Percentiles rank a stretch among this genome's conserved stretches.
Conservation (phyloP, 2,113 vertebrate species). For the Oryzias melastigma region DNA sequence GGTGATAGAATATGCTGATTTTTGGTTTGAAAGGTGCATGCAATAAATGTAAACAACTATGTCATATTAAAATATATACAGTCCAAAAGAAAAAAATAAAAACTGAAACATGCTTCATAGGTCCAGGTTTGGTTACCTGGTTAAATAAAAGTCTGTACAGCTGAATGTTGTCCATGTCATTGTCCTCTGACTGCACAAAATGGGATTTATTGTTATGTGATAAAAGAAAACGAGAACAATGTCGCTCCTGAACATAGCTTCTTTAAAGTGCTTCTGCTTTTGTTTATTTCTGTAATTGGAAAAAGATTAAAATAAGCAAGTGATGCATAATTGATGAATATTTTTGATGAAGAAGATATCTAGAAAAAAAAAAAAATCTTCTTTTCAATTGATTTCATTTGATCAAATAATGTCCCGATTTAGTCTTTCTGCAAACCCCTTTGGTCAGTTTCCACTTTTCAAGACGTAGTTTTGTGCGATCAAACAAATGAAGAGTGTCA, state of each 20-base stretch:
- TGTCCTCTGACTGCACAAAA: conserved; percentile 59
- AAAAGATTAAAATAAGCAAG: conserved; percentile 6
- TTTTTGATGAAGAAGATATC: background rate
- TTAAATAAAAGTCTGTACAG: no score
- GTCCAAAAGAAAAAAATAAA: conserved; percentile 5
- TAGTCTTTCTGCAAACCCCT: background rate
- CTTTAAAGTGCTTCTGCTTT: conserved; percentile 68
- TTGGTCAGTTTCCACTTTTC: background rate
- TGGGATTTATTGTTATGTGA: conserved; percentile 30
- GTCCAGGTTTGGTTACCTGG: no score
- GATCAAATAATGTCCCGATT: background rate
- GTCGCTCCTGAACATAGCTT: conserved; percentile 41
- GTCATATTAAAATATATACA: conserved; percentile 93
- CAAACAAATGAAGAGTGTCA: conserved; percentile 6
- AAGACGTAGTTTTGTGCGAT: background rate
- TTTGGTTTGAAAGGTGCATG: conserved; percentile 89
- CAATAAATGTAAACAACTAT: conserved; percentile 92
- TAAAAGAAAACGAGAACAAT: conserved; percentile 22
- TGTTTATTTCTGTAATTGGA: conserved; percentile 19
- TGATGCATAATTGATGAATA: background rate
- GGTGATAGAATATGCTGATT: conserved; percentile 80
- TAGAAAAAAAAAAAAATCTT: background rate
- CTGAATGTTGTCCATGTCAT: conserved; percentile 33
- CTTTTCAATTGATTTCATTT: background rate
- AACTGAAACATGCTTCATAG: no score